Evolutionary conservation across 2,888 invertebrate genomes (phyloP).

Genomic region (Cryptosula pallasiana): DNA sequence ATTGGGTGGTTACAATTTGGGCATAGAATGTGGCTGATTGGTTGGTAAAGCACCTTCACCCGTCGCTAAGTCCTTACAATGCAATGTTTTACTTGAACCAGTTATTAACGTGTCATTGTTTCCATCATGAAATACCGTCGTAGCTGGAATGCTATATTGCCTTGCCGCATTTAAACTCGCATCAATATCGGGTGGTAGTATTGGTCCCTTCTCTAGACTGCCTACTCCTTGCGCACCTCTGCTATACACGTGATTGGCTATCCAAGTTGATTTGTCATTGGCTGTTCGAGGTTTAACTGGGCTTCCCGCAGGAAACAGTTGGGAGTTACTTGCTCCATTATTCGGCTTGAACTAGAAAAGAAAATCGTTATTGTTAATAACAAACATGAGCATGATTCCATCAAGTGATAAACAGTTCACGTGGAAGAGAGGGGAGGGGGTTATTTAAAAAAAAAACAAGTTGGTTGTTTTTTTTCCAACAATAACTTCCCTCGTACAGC

Average conservation of each 20-base stretch:
- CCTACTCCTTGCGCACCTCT: slow-evolving; percentile 9
- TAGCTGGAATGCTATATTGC: slow-evolving; percentile 23
- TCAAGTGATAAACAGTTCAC: no score
- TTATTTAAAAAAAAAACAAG: no score
- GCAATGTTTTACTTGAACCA: not conserved
- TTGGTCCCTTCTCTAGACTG: not conserved
- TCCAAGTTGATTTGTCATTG: not conserved
- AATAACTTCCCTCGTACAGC: no score
- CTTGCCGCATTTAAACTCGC: slow-evolving; percentile 17
- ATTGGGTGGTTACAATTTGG: no score
- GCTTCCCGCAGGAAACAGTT: slow-evolving; percentile 12
- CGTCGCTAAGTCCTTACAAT: not conserved
- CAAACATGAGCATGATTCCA: no score
- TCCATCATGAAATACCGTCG: slow-evolving; percentile 16
- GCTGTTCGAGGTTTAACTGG: slow-evolving; percentile 15
- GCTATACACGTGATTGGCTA: slow-evolving; percentile 22
- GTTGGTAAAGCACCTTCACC: not conserved
- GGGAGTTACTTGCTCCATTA: slow-evolving; percentile 9
- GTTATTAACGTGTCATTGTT: slow-evolving; percentile 16
- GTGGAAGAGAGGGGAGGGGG: no score
- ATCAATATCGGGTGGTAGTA: slow-evolving; percentile 16
- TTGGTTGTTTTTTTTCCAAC: no score
- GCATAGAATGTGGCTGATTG: no score
- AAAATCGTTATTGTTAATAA: not conserved
- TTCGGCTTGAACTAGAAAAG: slow-evolving; percentile 15